Evolutionary conservation across 2,888 invertebrate genomes (phyloP).

Genomic region (Caenorhabditis sinica): DNA sequence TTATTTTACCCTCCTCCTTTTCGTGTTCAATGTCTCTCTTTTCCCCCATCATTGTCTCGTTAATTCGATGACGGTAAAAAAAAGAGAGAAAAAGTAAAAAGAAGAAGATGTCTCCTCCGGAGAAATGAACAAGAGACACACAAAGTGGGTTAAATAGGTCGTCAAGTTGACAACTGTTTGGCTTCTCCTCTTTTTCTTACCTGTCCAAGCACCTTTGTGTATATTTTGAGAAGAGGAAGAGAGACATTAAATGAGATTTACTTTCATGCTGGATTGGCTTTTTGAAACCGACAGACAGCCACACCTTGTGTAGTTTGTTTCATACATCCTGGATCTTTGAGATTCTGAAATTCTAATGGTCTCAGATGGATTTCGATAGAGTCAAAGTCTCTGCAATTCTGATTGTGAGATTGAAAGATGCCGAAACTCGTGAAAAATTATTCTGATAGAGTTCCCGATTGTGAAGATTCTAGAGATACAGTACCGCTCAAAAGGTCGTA

Average conservation of each 20-base stretch:
- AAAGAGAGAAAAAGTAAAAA: constrained; percentile 25
- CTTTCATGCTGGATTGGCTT: constrained; percentile 7
- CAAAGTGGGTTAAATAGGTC: constrained; percentile 69
- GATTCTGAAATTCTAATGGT: no score
- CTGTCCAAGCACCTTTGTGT: constrained; percentile 30
- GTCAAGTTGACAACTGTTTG: constrained; percentile 65
- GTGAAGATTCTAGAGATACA: no score
- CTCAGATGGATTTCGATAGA: no score
- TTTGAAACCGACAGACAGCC: not conserved
- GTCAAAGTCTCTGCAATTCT: no score
- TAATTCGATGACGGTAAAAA: constrained; percentile 53
- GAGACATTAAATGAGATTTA: constrained; percentile 19
- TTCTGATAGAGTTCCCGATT: no score
- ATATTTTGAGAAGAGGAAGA: not conserved
- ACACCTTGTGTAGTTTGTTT: not conserved
- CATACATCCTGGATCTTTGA: not conserved
- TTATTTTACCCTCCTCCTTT: constrained; percentile 25
- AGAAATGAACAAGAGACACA: constrained; percentile 19
- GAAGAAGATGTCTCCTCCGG: constrained; percentile 25
- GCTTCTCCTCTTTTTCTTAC: constrained; percentile 50
- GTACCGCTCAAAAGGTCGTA: no score
- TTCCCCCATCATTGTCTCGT: constrained; percentile 47
- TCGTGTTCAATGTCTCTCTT: constrained; percentile 27
- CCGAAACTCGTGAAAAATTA: no score
- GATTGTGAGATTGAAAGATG: no score